A percentile compares a stretch with the other conserved stretches of the same genome.
Conservation (phyloP, 1,140 invertebrate species). For the Trachymyrmex cornetzi region DNA sequence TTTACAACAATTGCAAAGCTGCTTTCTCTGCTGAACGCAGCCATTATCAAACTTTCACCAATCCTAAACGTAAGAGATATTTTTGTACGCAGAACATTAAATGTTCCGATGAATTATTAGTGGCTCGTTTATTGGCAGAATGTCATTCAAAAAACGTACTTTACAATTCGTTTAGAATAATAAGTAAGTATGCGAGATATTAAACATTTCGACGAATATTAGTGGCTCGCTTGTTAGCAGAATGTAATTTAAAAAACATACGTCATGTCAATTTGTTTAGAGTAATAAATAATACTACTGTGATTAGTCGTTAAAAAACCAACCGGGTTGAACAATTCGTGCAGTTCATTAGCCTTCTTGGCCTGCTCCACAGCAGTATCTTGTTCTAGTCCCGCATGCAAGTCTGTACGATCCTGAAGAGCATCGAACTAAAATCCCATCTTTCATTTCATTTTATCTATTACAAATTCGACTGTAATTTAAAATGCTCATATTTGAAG, state of each 20-base stretch:
- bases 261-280: constrained; percentile 11
- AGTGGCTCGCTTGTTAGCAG: neutral
- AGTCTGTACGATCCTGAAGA: constrained; percentile 82
- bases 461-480: constrained; percentile 51
- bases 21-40: too few relatives aligned
- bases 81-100: constrained; percentile 9
- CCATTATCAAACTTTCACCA: too few relatives aligned
- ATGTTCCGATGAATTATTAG: constrained; percentile 1
- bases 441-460: constrained; percentile 74
- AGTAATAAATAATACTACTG: constrained; percentile 23
- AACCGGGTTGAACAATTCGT: constrained; percentile 85
- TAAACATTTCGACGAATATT: too few relatives aligned
- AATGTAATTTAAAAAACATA: constrained; percentile 9
- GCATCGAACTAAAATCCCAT: constrained; percentile 86
- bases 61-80: neutral
- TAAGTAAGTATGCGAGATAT: neutral
- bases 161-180: constrained; percentile 26
- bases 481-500: constrained; percentile 37
- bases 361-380: constrained; percentile 80
- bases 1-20: too few relatives aligned
- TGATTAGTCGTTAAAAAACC: constrained; percentile 81
- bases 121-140: constrained; percentile 5
- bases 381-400: constrained; percentile 84
- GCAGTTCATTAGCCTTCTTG: constrained; percentile 84
- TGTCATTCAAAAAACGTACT: neutral